These are phyloP conservation scores for Diorhabda elongata DNA, from an alignment of 1,140 invertebrate species.

Conservation along the genomic window DNA sequence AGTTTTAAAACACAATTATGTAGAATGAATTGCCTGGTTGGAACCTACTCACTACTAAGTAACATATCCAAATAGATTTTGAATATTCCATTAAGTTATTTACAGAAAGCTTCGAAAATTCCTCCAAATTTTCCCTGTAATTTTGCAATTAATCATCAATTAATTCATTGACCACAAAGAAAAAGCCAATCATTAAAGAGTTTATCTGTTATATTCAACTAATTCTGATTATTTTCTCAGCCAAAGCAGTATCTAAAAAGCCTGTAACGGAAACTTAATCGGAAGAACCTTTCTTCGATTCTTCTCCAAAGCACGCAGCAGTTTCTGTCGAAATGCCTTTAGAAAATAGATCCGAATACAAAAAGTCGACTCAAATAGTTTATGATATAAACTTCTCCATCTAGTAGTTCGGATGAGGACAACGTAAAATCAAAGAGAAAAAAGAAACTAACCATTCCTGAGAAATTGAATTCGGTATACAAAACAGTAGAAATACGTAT, in stretches of 20 bases:
- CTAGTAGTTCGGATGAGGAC: constrained; percentile 51
- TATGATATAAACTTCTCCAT: constrained; percentile 59
- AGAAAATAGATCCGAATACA: constrained; percentile 75
- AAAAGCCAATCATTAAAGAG: too few species aligned
- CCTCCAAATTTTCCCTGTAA: too few species aligned
- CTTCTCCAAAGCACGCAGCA: constrained; percentile 15
- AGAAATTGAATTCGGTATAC: constrained; percentile 47
- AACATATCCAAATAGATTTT: too few species aligned
- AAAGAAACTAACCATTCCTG: constrained; percentile 37
- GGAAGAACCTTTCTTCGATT: constrained; percentile 23
- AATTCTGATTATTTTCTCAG: not conserved
- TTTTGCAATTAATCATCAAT: too few species aligned
- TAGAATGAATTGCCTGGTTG: too few species aligned
- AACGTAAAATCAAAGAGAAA: constrained; percentile 40
- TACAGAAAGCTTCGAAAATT: too few species aligned
- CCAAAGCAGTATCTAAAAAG: constrained; percentile 15
- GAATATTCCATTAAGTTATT: too few species aligned
- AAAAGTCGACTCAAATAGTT: constrained; percentile 60
- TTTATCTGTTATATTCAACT: too few species aligned
- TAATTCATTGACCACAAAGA: too few species aligned
- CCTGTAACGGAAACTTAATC: constrained; percentile 19
- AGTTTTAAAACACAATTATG: too few species aligned
- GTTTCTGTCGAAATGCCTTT: constrained; percentile 55
- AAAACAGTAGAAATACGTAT: constrained; percentile 50
- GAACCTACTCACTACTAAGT: too few species aligned